Evolutionary conservation across 2,888 invertebrate species (phyloP), one percentile per base, ranked within the genome.

Genomic region (Cremastobaeus sp.): DNA sequence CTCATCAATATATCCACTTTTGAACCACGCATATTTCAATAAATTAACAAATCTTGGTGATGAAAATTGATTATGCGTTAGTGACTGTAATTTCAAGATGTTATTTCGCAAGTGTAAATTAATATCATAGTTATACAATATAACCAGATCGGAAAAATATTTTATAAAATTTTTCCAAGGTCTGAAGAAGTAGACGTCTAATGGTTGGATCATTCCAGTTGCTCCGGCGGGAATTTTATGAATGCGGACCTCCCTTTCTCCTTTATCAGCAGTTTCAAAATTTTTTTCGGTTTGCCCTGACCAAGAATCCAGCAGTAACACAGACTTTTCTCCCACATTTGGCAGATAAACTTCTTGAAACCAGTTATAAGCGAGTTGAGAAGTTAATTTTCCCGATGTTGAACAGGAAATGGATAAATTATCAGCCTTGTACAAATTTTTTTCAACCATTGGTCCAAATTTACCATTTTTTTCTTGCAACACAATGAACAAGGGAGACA

Each of bases 81-180:
- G 35, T 0, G 60, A 73, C 43, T 69, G 64, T 0, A 76, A 15
- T 45, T 74, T 68, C 12, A 64, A 34, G 11, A 64, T 54, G 30
- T 71, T 72, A 48, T 68, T 76, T 18, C 74, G 18, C 14, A 62
- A 57, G 47, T 76, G 68, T 9, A 76, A 37, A 57, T 73, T 74
- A 9, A 74, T 47, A 9, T 59, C 57, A 14, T 47, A 45, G n/a
- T 47, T 25, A 17, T 59, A 1, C 9, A 59, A 35, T 41, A 62
- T 48, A 15, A 68, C 35, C 12, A 62, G 2, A 30, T 68, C 55
- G 8, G 55, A 73, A 60, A 73, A 62, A 41, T 68, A 35, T 25
- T 55, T 66, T 4, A 68, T 30, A 30, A 64, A 43, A 57, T 68
- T 73, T 12, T 73, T 62, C 62, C 55, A 68, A 8, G 66, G 55